Percentiles rank a stretch among this genome's conserved stretches.
Evolutionary conservation across 2,113 vertebrate species (phyloP).

Genomic region (Lutjanus erythropterus): DNA sequence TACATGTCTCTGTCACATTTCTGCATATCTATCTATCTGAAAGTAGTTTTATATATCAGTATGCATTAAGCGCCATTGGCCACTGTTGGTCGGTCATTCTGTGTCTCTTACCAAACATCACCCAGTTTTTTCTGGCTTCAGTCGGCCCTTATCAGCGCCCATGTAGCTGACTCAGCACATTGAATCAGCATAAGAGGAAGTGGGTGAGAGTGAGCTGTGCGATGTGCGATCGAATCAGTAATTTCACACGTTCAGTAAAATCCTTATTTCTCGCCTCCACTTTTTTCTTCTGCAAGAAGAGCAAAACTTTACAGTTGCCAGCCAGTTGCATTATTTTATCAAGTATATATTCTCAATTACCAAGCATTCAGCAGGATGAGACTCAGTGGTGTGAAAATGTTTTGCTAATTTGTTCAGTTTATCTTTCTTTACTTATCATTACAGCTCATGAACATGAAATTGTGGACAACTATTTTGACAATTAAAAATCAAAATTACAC

Average conservation of each 20-base stretch:
- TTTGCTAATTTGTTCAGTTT: not conserved
- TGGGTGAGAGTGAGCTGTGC: not conserved
- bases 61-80: not conserved
- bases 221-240: constrained; percentile 15
- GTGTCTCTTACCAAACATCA: not conserved
- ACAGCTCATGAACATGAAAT: not conserved
- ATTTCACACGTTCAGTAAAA: constrained; percentile 9
- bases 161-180: constrained; percentile 10
- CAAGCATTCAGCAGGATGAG: not conserved
- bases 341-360: not conserved
- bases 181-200: constrained; percentile 4
- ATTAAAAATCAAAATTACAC: too few species aligned
- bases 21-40: not conserved
- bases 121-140: not conserved
- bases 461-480: not conserved
- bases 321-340: not conserved
- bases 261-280: constrained; percentile 1
- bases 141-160: not conserved
- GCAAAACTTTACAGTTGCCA: not conserved
- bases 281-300: not conserved
- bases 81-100: fast-evolving
- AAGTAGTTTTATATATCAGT: not conserved
- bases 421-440: constrained; percentile 2
- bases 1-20: not conserved
- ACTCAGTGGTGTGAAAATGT: not conserved